Conservation (phyloP, 2,888 invertebrate genomes). For the Aphidius colemani region DNA sequence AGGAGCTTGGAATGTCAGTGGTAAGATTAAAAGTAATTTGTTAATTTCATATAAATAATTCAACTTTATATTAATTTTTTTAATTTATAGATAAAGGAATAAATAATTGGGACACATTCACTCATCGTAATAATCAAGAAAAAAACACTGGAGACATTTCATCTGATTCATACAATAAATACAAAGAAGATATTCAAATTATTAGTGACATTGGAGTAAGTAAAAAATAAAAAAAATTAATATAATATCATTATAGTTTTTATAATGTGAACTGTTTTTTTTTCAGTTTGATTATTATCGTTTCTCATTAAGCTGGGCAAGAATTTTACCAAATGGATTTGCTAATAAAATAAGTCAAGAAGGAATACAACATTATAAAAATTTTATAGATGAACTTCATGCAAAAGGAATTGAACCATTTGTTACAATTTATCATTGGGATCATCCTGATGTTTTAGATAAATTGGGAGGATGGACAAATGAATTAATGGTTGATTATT, state of each 20-base stretch:
- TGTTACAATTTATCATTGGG: slow-evolving; percentile 64
- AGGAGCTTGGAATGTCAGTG: slow-evolving; percentile 63
- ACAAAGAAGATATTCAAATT: slow-evolving; percentile 66
- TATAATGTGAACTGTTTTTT: neutral
- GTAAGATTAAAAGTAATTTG: no score
- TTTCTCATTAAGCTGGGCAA: slow-evolving; percentile 63
- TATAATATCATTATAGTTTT: no score
- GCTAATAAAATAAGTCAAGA: slow-evolving; percentile 68
- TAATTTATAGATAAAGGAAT: slow-evolving; percentile 30
- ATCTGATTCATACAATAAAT: slow-evolving; percentile 10
- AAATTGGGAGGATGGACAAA: slow-evolving; percentile 73
- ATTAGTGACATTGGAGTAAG: slow-evolving; percentile 64
- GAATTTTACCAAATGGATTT: slow-evolving; percentile 42
- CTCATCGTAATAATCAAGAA: neutral
- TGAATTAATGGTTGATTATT: slow-evolving; percentile 68
- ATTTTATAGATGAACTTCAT: slow-evolving; percentile 73
- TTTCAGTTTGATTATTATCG: slow-evolving; percentile 11
- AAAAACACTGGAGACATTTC: neutral
- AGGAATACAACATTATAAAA: slow-evolving; percentile 78
- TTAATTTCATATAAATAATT: no score
- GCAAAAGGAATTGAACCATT: slow-evolving; percentile 66
- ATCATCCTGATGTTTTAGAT: slow-evolving; percentile 68
- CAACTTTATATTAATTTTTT: no score
- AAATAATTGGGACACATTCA: neutral
- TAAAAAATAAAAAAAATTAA: neutral